Base-by-base conservation (phyloP, 2,113 vertebrate species). In the Chaetodon trifascialis region DNA sequence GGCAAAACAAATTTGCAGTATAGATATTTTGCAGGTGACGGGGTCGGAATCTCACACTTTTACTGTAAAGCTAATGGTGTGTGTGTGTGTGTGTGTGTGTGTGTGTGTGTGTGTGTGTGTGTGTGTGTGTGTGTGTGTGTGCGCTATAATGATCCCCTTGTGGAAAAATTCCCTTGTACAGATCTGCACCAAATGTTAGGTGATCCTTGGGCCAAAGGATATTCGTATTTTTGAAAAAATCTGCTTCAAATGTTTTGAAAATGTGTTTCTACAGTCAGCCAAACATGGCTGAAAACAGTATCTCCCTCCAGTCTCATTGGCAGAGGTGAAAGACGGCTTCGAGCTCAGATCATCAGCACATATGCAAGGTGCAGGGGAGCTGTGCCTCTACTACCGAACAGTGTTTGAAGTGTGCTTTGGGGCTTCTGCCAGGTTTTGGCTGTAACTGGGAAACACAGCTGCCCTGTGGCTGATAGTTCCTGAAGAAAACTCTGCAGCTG, bases 391-490 rank as follows among this genome's bases (percentile, higher is more conserved):
- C 85, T 88, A 75, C 71, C 23, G 21, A 83, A 74, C 51, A 10
- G 62, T 68, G 80, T 85, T 83, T 88, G 79, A 89, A 91, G 73
- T 80, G 40, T 23, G 88, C 76, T 72, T 56, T 60, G 67, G 55
- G 73, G 40, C 71, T 38, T 49, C 38, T 68, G 87, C 83, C 83
- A 88, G 83, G 56, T 51, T 87, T 54, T 63, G 58, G 73, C 56
- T 79, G 63, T 23, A 40, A 58, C 67, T 16, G 56, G 66, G 69
- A 83, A 83, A 74, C 64, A 85, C 88, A 87, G 86, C 91, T 92
- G 93, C 79, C 84, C 86, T 76, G 77, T 25, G 68, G 85, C 85
- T 88, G 88, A 91, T 90, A 92, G 85, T 71, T 72, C 40, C 77
- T 79, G 54, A 68, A 52, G 76, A 83, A 82, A 82, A 76, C 46